Evolutionary conservation across 2,113 vertebrate genomes (phyloP).

Genomic region (Polyodon spathula): DNA sequence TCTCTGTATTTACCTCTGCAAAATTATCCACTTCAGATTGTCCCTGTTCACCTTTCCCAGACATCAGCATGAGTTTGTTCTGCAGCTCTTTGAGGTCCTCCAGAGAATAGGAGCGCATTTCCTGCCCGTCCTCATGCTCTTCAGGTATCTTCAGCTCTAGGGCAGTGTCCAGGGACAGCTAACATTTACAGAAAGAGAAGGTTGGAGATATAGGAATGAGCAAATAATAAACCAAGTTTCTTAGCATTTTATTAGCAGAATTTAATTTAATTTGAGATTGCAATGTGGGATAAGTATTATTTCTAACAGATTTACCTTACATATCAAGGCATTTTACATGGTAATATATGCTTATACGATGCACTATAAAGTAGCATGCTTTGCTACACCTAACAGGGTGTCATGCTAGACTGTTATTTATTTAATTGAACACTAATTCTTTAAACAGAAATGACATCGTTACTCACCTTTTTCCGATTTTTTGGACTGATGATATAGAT

Average conservation of each 20-base stretch:
- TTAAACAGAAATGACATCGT: neutral
- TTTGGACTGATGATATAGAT: conserved; percentile 50
- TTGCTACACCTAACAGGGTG: no score
- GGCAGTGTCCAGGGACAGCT: conserved; percentile 70
- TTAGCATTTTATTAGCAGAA: neutral
- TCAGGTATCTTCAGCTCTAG: conserved; percentile 59
- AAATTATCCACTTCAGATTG: conserved; percentile 55
- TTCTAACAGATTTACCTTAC: no score
- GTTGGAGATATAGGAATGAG: neutral
- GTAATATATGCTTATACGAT: no score
- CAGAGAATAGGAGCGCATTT: conserved; percentile 42
- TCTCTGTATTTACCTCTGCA: conserved; percentile 50
- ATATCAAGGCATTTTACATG: no score
- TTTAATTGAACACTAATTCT: neutral
- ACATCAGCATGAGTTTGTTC: conserved; percentile 79
- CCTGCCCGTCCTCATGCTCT: conserved; percentile 38
- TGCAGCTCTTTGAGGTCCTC: conserved; percentile 62
- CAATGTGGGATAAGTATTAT: no score
- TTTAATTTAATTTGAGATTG: no score
- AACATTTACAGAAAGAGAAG: conserved; percentile 4
- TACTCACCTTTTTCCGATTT: conserved; percentile 16
- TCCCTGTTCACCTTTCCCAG: conserved; percentile 53
- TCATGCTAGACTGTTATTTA: neutral
- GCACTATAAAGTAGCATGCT: no score
- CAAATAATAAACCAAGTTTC: neutral